A percentile compares a stretch with the other conserved stretches of the same genome.
These are phyloP conservation scores for Helarctos malayanus DNA, from an alignment of 2,797 vertebrate genomes.

Conservation along the genomic window DNA sequence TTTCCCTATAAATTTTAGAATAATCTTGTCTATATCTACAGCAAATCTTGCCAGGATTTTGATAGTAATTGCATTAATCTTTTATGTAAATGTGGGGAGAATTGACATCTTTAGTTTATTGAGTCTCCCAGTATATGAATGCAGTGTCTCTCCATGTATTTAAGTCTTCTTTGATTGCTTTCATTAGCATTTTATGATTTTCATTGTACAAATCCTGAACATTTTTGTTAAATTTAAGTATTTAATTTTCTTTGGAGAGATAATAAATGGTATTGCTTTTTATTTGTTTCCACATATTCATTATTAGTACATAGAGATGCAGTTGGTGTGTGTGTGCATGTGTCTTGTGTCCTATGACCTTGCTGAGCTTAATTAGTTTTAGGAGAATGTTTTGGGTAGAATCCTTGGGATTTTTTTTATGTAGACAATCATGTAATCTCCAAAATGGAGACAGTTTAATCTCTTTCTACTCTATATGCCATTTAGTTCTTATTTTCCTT, in stretches of 20 bases:
- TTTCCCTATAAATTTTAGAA: constrained; percentile 22
- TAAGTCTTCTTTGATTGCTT: constrained; percentile 1
- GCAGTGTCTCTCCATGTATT: neutral
- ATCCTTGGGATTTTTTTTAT: constrained; percentile 3
- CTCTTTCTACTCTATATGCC: neutral
- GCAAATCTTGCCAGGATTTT: neutral
- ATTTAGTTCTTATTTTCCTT: neutral
- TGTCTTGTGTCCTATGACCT: neutral
- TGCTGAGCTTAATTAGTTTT: neutral
- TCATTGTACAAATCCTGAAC: neutral
- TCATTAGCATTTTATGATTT: constrained; percentile 27
- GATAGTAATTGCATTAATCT: neutral
- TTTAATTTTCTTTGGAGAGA: neutral
- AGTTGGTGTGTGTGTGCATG: neutral
- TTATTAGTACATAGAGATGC: constrained; percentile 7
- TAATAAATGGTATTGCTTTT: neutral
- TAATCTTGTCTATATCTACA: neutral
- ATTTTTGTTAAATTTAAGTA: neutral
- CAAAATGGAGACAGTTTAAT: neutral
- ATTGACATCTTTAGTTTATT: neutral
- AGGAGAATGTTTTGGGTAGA: neutral
- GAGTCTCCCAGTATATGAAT: neutral
- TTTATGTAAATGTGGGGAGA: constrained; percentile 21
- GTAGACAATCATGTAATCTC: neutral
- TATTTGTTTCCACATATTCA: neutral